Percentiles rank a stretch among this genome's conserved stretches.
Evolutionary conservation across 2,888 invertebrate genomes (phyloP).

Genomic region (Harmothoe impar): DNA sequence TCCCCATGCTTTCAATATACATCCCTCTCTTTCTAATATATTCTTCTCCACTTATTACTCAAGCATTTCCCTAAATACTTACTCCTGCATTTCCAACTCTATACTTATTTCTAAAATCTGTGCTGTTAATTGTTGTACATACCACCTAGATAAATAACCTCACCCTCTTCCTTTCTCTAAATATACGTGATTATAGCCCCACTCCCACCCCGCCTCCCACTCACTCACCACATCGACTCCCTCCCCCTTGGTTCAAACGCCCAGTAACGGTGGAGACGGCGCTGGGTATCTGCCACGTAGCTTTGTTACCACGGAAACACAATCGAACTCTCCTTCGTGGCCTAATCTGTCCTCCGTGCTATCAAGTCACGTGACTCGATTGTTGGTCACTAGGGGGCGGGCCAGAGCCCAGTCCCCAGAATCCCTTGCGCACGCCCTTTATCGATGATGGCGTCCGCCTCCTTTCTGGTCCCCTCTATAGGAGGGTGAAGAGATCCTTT

Average conservation of each 20-base stretch:
- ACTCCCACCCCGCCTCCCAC: too few relatives aligned
- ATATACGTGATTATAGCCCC: too few relatives aligned
- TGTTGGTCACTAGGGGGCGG: constrained; percentile 3
- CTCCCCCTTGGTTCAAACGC: neutral
- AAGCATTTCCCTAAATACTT: too few relatives aligned
- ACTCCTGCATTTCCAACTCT: too few relatives aligned
- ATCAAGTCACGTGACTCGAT: constrained; percentile 35
- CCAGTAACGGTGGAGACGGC: neutral
- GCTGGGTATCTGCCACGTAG: neutral
- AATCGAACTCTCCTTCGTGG: neutral
- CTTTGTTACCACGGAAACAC: constrained; percentile 36
- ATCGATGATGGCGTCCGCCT: constrained; percentile 4
- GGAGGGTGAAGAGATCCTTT: neutral
- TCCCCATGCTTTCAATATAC: too few relatives aligned
- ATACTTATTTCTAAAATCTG: too few relatives aligned
- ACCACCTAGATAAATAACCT: too few relatives aligned
- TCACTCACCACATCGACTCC: too few relatives aligned
- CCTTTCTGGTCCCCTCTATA: neutral
- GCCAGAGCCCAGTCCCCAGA: neutral
- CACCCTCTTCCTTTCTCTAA: too few relatives aligned
- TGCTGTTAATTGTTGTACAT: too few relatives aligned
- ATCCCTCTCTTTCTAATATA: too few relatives aligned
- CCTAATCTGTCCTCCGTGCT: constrained; percentile 2
- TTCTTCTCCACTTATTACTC: too few relatives aligned
- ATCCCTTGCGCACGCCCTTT: neutral